Conservation (phyloP, 2,888 invertebrate genomes). For the Pterostichus madidus region DNA sequence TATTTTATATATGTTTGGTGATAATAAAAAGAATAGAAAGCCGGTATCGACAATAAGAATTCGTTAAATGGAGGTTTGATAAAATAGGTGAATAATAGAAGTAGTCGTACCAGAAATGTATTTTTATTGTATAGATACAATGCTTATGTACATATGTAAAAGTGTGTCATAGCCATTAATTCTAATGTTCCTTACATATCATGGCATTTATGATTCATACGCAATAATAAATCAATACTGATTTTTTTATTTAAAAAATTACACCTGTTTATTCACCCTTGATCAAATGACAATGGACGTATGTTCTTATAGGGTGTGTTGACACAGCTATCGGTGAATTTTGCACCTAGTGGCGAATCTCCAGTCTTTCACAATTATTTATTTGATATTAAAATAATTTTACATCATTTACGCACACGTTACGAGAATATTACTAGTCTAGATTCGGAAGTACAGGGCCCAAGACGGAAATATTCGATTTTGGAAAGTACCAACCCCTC, state of each 20-base stretch:
- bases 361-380: slow-evolving; percentile 54
- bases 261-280: slow-evolving; percentile 66
- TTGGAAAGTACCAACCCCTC: background rate
- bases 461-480: slow-evolving; percentile 44
- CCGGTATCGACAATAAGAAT: background rate
- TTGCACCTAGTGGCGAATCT: slow-evolving; percentile 58
- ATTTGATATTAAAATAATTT: slow-evolving; percentile 49
- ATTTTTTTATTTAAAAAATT: slow-evolving; percentile 63
- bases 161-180: slow-evolving; percentile 65
- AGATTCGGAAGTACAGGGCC: slow-evolving; percentile 39
- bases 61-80: slow-evolving; percentile 25
- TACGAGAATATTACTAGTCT: slow-evolving; percentile 46
- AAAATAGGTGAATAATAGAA: slow-evolving; percentile 25
- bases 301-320: slow-evolving; percentile 58
- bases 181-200: slow-evolving; percentile 66
- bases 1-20: background rate
- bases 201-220: slow-evolving; percentile 66
- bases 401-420: slow-evolving; percentile 43
- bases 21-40: slow-evolving; percentile 2
- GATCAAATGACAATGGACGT: slow-evolving; percentile 66
- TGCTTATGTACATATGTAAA: slow-evolving; percentile 67
- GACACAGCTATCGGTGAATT: slow-evolving; percentile 55
- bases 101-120: slow-evolving; percentile 63
- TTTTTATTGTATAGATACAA: slow-evolving; percentile 67
- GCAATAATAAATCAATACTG: slow-evolving; percentile 67